These are phyloP conservation scores for Brachirus orientalis DNA, from an alignment of 2,113 vertebrate species.

Conservation along the genomic window DNA sequence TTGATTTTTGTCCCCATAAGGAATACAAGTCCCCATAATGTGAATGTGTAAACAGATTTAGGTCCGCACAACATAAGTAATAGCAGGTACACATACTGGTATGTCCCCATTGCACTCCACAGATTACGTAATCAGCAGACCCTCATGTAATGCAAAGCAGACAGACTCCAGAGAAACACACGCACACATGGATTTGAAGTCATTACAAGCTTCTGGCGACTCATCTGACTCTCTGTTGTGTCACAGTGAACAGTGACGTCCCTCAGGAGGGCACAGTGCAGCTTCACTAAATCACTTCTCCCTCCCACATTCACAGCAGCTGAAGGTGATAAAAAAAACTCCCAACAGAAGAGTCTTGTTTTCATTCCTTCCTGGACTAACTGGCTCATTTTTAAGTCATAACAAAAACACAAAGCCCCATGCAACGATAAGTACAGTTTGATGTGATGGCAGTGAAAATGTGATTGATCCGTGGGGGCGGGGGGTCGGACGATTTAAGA, in stretches of 20 bases:
- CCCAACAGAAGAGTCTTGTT: slow-evolving; percentile 1
- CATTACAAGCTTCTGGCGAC: too few species aligned
- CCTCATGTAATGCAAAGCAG: slow-evolving; percentile 9
- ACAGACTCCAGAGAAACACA: background rate
- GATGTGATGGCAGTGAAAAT: background rate
- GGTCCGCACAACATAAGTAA: too few species aligned
- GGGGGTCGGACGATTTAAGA: too few species aligned
- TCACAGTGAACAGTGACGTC: too few species aligned
- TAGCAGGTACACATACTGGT: too few species aligned
- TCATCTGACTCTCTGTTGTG: too few species aligned
- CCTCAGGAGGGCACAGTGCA: background rate
- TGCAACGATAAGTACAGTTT: background rate
- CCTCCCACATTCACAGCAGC: slow-evolving; percentile 27
- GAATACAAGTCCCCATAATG: too few species aligned
- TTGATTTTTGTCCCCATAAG: too few species aligned
- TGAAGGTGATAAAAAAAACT: slow-evolving; percentile 48
- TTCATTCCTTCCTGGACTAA: slow-evolving; percentile 2
- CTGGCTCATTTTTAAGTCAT: background rate
- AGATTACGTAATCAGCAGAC: slow-evolving; percentile 7
- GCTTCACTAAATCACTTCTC: background rate
- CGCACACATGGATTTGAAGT: too few species aligned
- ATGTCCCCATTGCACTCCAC: slow-evolving; percentile 24
- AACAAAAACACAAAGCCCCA: background rate
- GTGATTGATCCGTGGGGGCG: background rate
- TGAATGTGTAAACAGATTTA: too few species aligned